phyloP scores from a whole-genome alignment of 2,797 vertebrate species.

The Urocyon cinereoargenteus region DNA sequence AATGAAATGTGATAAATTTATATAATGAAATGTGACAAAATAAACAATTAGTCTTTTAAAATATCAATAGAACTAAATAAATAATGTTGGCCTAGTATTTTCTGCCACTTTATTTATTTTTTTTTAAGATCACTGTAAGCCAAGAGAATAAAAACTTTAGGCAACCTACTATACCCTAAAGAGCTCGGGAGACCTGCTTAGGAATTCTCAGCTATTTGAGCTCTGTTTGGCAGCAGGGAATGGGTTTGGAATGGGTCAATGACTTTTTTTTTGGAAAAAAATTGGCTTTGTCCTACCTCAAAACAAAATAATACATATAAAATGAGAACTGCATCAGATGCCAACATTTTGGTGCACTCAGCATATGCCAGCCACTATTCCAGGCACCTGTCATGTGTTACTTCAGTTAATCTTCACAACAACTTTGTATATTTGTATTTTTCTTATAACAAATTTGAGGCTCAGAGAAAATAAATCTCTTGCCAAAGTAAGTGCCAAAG shows the following conservation, averaged over 20 bases:
- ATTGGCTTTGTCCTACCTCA: not conserved
- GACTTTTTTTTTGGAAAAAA: not conserved
- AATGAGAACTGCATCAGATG: not conserved
- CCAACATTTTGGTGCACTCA: not conserved
- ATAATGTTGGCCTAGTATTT: not conserved
- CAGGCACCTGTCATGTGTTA: not conserved
- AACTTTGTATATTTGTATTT: not conserved
- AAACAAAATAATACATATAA: slow-evolving; percentile 1
- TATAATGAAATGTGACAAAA: not conserved
- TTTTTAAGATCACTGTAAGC: not conserved
- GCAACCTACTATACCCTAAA: not conserved
- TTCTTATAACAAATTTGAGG: not conserved
- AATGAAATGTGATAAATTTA: not conserved
- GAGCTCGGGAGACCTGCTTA: not conserved
- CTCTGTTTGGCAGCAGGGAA: not conserved
- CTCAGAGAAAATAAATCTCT: not conserved
- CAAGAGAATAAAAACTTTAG: not conserved
- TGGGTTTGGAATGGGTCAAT: not conserved
- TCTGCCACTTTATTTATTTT: not conserved
- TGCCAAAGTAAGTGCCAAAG: not conserved
- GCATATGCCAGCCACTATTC: not conserved
- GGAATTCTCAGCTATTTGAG: not conserved
- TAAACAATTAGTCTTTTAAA: not conserved
- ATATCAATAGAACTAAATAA: not conserved
- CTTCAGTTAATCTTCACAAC: not conserved